Evolutionary conservation across 1,140 invertebrate genomes (phyloP).

Genomic region (Antheraea pernyi): DNA sequence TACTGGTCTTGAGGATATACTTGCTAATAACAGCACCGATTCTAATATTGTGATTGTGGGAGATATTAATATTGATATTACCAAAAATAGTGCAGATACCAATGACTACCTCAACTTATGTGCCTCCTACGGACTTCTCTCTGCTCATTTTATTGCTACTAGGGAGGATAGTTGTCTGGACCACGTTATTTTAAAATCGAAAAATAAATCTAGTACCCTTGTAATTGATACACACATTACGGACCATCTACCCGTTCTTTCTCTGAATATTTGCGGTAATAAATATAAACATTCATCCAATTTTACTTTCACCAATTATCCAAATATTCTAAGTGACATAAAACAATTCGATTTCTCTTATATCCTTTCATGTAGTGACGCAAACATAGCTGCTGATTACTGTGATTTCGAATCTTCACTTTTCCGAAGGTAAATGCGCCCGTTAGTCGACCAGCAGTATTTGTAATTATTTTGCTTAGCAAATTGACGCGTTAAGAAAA

Average conservation of each 20-base stretch:
- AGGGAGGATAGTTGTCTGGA: background rate
- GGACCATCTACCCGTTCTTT: background rate
- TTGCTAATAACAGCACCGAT: background rate
- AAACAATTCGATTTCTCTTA: background rate
- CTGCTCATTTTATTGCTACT: background rate
- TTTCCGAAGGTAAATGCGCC: background rate
- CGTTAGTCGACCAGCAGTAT: background rate
- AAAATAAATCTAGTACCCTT: background rate
- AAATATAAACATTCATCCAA: background rate
- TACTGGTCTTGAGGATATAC: too few species aligned
- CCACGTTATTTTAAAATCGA: slow-evolving; percentile 2
- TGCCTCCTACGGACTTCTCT: background rate
- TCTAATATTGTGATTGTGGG: background rate
- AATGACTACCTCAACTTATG: background rate
- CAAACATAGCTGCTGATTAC: background rate
- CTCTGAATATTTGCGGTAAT: background rate
- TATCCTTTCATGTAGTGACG: background rate
- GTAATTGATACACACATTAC: slow-evolving; percentile 1
- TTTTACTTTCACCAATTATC: background rate
- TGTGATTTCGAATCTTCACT: background rate
- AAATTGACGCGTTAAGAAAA: too few species aligned
- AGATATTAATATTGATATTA: slow-evolving; percentile 7
- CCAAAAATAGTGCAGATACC: background rate
- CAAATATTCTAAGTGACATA: background rate
- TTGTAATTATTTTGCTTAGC: background rate